phyloP scores from a whole-genome alignment of 1,140 invertebrate genomes.

The Andrena cerasifolii region DNA sequence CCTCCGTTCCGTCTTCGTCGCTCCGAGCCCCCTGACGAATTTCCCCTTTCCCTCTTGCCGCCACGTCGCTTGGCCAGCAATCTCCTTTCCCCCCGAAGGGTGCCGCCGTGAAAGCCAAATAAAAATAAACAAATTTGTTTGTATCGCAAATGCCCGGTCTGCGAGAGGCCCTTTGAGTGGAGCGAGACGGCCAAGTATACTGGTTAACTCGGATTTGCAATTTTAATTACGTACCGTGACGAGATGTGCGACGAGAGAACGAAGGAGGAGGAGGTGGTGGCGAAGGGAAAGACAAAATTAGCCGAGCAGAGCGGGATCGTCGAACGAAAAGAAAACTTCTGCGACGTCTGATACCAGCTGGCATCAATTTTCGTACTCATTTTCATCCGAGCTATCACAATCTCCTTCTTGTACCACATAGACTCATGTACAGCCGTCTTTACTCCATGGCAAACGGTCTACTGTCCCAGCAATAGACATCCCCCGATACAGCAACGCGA shows the following conservation, averaged over 20 bases:
- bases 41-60: slow-evolving; percentile 1
- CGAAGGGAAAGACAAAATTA: slow-evolving; percentile 46
- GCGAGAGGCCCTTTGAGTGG: slow-evolving; percentile 70
- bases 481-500: background rate
- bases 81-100: slow-evolving; percentile 56
- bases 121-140: slow-evolving; percentile 80
- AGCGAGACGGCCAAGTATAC: slow-evolving; percentile 72
- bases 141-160: slow-evolving; percentile 76
- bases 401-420: no score
- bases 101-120: slow-evolving; percentile 69
- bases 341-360: slow-evolving; percentile 28
- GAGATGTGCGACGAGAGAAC: slow-evolving; percentile 57
- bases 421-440: no score
- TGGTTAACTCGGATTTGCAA: slow-evolving; percentile 79
- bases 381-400: background rate
- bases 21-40: background rate
- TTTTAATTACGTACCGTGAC: slow-evolving; percentile 75
- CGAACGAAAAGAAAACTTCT: slow-evolving; percentile 53
- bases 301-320: slow-evolving; percentile 53
- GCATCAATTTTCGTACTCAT: background rate
- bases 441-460: no score
- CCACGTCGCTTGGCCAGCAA: slow-evolving; percentile 46
- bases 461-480: no score
- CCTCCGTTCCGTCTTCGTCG: slow-evolving; percentile 24
- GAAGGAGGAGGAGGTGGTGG: slow-evolving; percentile 13